Evolutionary conservation across 2,888 invertebrate species (phyloP).

Genomic region (Leptogaster cylindrica): DNA sequence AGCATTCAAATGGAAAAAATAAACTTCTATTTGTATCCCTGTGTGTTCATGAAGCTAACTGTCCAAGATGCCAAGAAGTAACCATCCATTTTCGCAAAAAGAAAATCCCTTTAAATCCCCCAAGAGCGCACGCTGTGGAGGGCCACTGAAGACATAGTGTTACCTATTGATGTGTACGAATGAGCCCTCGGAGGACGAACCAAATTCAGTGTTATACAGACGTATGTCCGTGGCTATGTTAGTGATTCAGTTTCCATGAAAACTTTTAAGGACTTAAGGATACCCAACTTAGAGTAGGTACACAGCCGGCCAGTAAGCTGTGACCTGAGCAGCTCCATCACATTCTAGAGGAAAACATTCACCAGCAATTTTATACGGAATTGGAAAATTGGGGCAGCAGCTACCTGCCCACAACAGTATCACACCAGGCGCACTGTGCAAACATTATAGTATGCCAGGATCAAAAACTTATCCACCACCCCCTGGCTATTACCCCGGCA

Average conservation of each 20-base stretch:
- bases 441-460: too few relatives aligned
- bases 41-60: slow-evolving; percentile 38
- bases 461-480: slow-evolving; percentile 29
- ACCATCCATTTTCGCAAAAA: slow-evolving; percentile 42
- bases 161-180: not conserved
- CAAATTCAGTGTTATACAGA: not conserved
- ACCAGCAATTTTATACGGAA: slow-evolving; percentile 20
- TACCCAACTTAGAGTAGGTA: slow-evolving; percentile 6
- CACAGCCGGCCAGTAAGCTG: slow-evolving; percentile 3
- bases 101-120: slow-evolving; percentile 41
- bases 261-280: slow-evolving; percentile 28
- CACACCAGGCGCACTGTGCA: not conserved
- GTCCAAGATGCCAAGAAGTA: slow-evolving; percentile 43
- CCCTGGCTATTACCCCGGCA: slow-evolving; percentile 36
- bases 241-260: slow-evolving; percentile 33
- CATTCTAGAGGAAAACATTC: not conserved
- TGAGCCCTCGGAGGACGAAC: not conserved
- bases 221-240: slow-evolving; percentile 16
- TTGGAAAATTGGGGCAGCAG: slow-evolving; percentile 29
- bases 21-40: slow-evolving; percentile 22
- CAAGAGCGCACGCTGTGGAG: slow-evolving; percentile 25
- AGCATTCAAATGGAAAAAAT: slow-evolving; percentile 41
- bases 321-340: not conserved
- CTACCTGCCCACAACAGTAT: not conserved
- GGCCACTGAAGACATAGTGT: not conserved